These are phyloP conservation scores for Drosophila saltans DNA, from an alignment of 1,140 invertebrate genomes.

Conservation along the genomic window DNA sequence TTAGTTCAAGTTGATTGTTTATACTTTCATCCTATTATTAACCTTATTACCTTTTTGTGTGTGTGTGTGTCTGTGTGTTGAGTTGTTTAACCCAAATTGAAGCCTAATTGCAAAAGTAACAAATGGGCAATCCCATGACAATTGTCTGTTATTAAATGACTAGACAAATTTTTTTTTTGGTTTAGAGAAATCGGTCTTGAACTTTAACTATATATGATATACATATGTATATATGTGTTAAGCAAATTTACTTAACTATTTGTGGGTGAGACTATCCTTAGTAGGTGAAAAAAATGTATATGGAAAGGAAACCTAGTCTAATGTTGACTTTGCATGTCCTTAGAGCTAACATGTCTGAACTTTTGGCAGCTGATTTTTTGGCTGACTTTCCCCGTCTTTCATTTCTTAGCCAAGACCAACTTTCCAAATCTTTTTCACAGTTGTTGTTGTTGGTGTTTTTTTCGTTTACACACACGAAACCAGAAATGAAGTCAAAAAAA, in stretches of 20 bases:
- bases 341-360: constrained; percentile 33
- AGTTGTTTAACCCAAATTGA: constrained; percentile 2
- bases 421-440: not conserved
- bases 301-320: constrained; percentile 24
- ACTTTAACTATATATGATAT: constrained; percentile 6
- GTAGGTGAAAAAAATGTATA: too few relatives aligned
- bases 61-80: not conserved
- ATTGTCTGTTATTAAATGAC: constrained; percentile 4
- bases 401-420: constrained; percentile 9
- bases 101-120: not conserved
- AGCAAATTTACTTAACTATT: constrained; percentile 6
- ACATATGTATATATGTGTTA: constrained; percentile 3
- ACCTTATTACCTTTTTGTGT: not conserved
- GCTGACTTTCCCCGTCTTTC: too few relatives aligned
- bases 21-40: not conserved
- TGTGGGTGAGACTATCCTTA: not conserved
- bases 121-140: not conserved
- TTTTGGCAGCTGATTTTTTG: constrained; percentile 33
- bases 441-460: constrained; percentile 30
- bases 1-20: not conserved
- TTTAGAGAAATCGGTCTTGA: not conserved
- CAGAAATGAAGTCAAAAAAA: constrained; percentile 12
- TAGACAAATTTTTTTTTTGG: not conserved
- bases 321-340: constrained; percentile 52
- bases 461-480: constrained; percentile 33